phyloP scores from a whole-genome alignment of 1,140 invertebrate genomes.

The Drosophila gunungcola region DNA sequence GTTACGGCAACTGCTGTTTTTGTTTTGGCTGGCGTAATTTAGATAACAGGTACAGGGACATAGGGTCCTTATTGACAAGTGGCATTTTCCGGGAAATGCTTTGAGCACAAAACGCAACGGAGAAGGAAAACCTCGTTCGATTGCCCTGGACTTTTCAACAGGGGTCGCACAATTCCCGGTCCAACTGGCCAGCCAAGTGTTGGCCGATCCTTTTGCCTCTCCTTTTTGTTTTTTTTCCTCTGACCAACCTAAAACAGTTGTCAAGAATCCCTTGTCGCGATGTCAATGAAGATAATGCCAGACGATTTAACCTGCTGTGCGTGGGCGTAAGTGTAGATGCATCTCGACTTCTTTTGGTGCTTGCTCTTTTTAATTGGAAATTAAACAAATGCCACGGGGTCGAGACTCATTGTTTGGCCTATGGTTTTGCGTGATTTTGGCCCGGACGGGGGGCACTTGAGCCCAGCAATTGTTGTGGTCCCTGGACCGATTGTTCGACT shows the following conservation, averaged over 20 bases:
- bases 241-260: constrained; percentile 69
- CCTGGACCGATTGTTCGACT: constrained; percentile 48
- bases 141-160: constrained; percentile 58
- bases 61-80: constrained; percentile 78
- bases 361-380: constrained; percentile 83
- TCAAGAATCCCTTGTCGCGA: constrained; percentile 69
- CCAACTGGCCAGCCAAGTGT: constrained; percentile 74
- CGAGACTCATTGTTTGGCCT: constrained; percentile 51
- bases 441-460: constrained; percentile 61
- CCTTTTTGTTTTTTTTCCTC: neutral
- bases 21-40: constrained; percentile 80
- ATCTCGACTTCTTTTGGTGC: constrained; percentile 44
- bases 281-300: constrained; percentile 79
- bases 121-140: constrained; percentile 44
- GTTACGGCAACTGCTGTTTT: constrained; percentile 80
- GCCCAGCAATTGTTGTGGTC: constrained; percentile 71
- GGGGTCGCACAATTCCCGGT: constrained; percentile 23
- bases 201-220: constrained; percentile 50
- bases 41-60: constrained; percentile 81
- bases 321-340: constrained; percentile 64
- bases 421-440: constrained; percentile 77
- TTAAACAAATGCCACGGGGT: constrained; percentile 71
- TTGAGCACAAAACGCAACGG: constrained; percentile 7
- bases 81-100: constrained; percentile 76
- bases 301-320: constrained; percentile 74